Conservation (phyloP, 2,113 vertebrate species). For the Passer montanus region DNA sequence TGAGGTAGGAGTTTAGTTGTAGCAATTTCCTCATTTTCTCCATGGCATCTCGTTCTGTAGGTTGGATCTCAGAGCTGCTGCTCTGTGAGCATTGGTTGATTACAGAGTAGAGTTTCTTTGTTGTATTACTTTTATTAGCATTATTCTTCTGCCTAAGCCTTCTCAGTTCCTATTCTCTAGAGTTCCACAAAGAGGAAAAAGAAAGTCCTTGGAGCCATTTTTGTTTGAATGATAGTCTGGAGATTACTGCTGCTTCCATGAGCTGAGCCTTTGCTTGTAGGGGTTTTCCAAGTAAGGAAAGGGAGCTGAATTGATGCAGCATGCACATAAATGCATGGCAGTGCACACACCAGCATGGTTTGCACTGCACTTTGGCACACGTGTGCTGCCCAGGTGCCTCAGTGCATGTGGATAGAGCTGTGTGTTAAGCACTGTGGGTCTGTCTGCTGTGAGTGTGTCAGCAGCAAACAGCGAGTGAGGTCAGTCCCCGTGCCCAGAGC, state of each 20-base stretch:
- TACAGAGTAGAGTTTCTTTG: neutral
- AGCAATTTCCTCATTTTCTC: neutral
- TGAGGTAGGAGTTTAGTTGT: neutral
- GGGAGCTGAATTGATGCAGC: neutral
- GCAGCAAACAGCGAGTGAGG: neutral
- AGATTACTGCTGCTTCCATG: neutral
- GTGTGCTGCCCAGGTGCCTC: neutral
- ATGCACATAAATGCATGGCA: neutral
- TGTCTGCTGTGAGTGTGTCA: neutral
- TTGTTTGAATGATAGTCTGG: neutral
- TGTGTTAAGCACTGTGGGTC: rapidly evolving
- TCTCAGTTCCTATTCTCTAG: neutral
- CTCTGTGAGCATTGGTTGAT: neutral
- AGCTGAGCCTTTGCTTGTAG: neutral
- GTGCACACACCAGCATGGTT: neutral
- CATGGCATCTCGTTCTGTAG: neutral
- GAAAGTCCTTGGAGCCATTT: neutral
- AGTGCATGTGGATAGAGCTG: rapidly evolving
- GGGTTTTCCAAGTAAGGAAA: neutral
- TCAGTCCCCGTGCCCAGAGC: rapidly evolving
- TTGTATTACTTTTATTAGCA: neutral
- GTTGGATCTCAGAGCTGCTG: neutral
- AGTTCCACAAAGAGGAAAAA: neutral
- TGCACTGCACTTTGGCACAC: rapidly evolving
- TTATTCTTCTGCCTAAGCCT: neutral